Base-by-base conservation (phyloP, 2,113 vertebrate species). In the Ascaphus truei region DNA sequence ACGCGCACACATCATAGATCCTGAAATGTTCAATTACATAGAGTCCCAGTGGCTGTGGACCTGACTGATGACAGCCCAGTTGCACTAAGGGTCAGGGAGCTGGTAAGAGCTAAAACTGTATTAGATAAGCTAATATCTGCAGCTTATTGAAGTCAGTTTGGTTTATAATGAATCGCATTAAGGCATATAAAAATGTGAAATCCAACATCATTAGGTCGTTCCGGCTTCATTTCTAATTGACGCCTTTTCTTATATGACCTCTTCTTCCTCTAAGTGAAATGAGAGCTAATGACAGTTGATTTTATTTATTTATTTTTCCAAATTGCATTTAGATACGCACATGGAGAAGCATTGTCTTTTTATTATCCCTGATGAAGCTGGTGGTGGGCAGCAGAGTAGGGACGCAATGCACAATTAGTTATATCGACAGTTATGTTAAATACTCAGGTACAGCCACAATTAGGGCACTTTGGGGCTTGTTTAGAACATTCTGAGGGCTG, bases 221-320 rank as follows among this genome's bases (percentile, higher is more conserved):
- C 86, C 80, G 79, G 85, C 85, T 86, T 87, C 89, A 75, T 88
- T 88, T 85, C 83, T 86, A 92, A 93, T 91, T 92, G 91, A 88
- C 83, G 74, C 77, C 80, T 79, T 80, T 80, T 89, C 84, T 81
- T 67, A 73, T 84, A 75, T 93, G 91, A 91, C 89, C 89, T 84
- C 64, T 86, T 89, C 87, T 85, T 75, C 86, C 86, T 76, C 84
- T 84, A 86, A 87, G 84, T 89, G 81, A 90, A 91, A 91, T 86
- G 67, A 75, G 82, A 91, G 83, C 83, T 93, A 95, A 95, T 93
- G 85, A 86, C 77, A 76, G 84, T 85, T 92, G 89, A 93, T 93
- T 93, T 94, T 89, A 90, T 95, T 93, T 92, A 90, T 90, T 88
- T 90, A 86, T 91, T 90, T 90, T 82, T 52, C 89, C 88, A 91